Conservation (phyloP, 2,113 vertebrate genomes). For the Anoplopoma fimbria region DNA sequence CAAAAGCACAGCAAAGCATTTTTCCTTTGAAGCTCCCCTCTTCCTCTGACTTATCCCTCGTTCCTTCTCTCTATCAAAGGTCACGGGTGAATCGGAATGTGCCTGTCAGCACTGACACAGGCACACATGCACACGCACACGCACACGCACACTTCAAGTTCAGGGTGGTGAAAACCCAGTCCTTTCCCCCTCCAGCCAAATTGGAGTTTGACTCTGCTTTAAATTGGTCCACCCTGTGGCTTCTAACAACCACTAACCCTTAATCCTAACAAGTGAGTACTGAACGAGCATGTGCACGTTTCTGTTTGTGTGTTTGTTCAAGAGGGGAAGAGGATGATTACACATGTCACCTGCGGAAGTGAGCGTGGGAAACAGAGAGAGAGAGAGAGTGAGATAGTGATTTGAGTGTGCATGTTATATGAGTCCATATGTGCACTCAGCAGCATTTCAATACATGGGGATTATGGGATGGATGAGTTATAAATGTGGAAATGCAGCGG, state of each 20-base stretch:
- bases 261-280: conserved; percentile 59
- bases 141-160: conserved; percentile 22
- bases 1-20: conserved; percentile 46
- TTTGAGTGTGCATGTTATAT: neutral
- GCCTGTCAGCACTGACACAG: conserved; percentile 46
- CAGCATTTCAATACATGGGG: conserved; percentile 23
- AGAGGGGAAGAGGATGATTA: conserved; percentile 17
- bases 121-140: neutral
- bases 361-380: conserved; percentile 31
- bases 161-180: conserved; percentile 21
- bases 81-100: conserved; percentile 66
- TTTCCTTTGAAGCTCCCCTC: conserved; percentile 43
- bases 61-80: conserved; percentile 49
- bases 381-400: conserved; percentile 11
- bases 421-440: conserved; percentile 15
- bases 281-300: conserved; percentile 11
- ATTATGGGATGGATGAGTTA: conserved; percentile 62
- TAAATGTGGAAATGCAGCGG: conserved; percentile 66
- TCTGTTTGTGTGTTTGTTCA: conserved; percentile 25
- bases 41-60: conserved; percentile 35
- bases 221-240: conserved; percentile 47
- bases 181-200: conserved; percentile 41
- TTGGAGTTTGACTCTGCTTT: conserved; percentile 53
- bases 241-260: conserved; percentile 40
- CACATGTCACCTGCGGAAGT: conserved; percentile 50